Evolutionary conservation across 2,888 invertebrate species (phyloP), one percentile per base, ranked within the genome.

Genomic region (Molanna angustata): DNA sequence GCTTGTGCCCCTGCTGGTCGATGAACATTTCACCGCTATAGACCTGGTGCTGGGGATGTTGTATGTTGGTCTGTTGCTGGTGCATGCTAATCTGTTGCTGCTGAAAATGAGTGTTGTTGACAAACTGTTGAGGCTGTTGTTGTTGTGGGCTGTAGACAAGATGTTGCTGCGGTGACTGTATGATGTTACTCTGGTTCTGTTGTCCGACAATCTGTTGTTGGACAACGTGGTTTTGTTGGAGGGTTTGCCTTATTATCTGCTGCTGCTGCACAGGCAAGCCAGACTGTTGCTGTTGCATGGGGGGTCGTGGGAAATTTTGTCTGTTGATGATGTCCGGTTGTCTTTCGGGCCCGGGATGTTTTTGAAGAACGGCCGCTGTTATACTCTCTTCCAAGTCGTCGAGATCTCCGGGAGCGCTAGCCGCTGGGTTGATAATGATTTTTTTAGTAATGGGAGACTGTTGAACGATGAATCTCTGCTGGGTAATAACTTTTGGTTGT

Each of bases 361-460:
- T 62, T 11, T 56, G 70, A 13, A 78, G 66, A 57, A 77, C 75
- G 2, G 78, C 78, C 2, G 78, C 78, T 6, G 76, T 74, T 54
- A 78, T 78, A 59, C 78, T 78, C 33, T 78, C 76, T 62, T 78
- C 78, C 20, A 78, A 67, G 63, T 78, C 78, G 52, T 76, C 78
- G 72, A 76, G 72, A 51, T 76, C 77, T 49, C 68, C 73, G 0
- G 76, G 72, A 54, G 16, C 39, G 4, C 20, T 37, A 16, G 11
- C 31, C 14, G 50, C 21, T 6, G 20, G 49, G 11, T 53, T 46
- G 7, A 48, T 4, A 2, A 53, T 41, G n/a, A 50, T 42, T 22
- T 52, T 56, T 31, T 54, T 55, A 13, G 47, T 35, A 9, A 52
- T n/a, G n/a, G 45, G 54, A 6, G 44, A 16, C 16, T 53, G 53